These are phyloP conservation scores for Theristicus caerulescens DNA, from an alignment of 2,113 vertebrate species.

Conservation along the genomic window DNA sequence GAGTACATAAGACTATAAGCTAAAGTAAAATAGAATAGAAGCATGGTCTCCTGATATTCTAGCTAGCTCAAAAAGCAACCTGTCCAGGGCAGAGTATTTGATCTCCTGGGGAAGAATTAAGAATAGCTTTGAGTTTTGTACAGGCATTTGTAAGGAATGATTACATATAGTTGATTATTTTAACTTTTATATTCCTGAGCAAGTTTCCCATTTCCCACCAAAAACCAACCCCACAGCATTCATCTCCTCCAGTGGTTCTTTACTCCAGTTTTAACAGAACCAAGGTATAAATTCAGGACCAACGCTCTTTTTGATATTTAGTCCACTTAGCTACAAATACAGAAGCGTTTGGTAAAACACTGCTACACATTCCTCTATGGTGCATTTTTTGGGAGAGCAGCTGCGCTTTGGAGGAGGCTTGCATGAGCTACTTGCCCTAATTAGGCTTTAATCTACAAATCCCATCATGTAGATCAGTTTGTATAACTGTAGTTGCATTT, in stretches of 20 bases:
- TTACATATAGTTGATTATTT: neutral
- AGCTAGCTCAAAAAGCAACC: neutral
- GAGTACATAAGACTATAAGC: neutral
- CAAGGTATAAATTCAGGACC: neutral
- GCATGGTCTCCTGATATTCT: neutral
- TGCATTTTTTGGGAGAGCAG: neutral
- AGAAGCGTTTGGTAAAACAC: neutral
- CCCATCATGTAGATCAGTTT: slow-evolving; percentile 7
- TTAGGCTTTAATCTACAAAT: slow-evolving; percentile 44
- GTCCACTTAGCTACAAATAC: neutral
- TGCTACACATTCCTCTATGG: neutral
- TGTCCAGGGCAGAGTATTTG: neutral
- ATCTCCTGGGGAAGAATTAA: neutral
- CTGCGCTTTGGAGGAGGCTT: neutral
- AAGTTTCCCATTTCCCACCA: neutral
- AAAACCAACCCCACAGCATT: neutral
- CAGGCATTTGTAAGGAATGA: neutral
- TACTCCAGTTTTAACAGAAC: neutral
- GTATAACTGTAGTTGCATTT: neutral
- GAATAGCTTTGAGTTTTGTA: neutral
- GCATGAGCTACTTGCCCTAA: neutral
- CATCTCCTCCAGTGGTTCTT: neutral
- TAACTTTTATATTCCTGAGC: neutral
- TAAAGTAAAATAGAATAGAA: neutral
- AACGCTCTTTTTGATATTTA: neutral